Evolutionary conservation across 1,140 invertebrate genomes (phyloP), one percentile per base, ranked within the genome.

Genomic region (Calosoma granatense): DNA sequence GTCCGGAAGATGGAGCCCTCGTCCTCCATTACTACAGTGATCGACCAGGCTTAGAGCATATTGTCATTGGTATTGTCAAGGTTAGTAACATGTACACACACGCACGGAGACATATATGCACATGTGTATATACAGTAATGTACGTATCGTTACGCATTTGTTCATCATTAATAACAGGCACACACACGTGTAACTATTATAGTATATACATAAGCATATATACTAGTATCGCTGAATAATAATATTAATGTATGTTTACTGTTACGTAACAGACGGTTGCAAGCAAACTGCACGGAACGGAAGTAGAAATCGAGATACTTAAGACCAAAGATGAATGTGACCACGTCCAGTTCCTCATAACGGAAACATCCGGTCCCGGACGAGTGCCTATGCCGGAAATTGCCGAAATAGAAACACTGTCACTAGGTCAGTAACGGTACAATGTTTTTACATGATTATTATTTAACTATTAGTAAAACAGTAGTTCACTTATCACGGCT

Each of bases 41-140:
- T 67, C 81, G 92, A 59, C 90, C 90, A 6, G 92, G 91, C n/a
- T 75, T 96, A 47, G 91, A 95, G 69, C 83, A 91, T 65, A 95
- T 96, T 65, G 92, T 96, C 58, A 94, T 94, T 64, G 92, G 92
- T 20, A 93, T 94, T 61, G 92, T 95, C 2, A 95, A 93, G 83
- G 92, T 93, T 77, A 67, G 62, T 51, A 6, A 15, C 17, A 51
- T 51, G 36, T 39, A n/a, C 36, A 39, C n/a, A n/a, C n/a, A n/a
- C n/a, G n/a, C n/a, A n/a, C n/a, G n/a, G n/a, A n/a, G n/a, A n/a
- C n/a, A n/a, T 39, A 11, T 11, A 39, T 11, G 9, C n/a, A 11
- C n/a, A 39, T n/a, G 9, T 9, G 9, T 39, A 39, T 11, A n/a
- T 39, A 39, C 36, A 11, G n/a, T 39, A 39, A n/a, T 39, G 36